Conservation (phyloP, 2,113 vertebrate species). For the Atlantisia rogersi region DNA sequence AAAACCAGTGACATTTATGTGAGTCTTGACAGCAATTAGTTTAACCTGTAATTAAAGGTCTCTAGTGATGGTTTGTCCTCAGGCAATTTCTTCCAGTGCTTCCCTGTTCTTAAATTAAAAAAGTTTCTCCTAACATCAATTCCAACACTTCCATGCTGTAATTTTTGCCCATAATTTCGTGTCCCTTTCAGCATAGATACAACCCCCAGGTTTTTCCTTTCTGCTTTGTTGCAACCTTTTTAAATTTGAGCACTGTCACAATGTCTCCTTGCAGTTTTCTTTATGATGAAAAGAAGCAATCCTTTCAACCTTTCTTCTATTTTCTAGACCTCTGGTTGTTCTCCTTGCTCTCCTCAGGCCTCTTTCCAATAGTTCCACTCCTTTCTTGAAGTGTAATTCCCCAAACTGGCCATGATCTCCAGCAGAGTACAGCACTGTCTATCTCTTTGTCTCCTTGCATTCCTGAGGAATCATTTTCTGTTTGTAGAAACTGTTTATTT, state of each 20-base stretch:
- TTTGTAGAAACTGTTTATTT: background rate
- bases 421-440: background rate
- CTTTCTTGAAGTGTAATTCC: background rate
- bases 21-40: background rate
- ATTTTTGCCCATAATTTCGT: background rate
- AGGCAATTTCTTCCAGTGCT: background rate
- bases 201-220: background rate
- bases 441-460: background rate
- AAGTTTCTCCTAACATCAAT: background rate
- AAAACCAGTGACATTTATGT: background rate
- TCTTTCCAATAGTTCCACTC: background rate
- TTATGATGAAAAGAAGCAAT: background rate
- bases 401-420: background rate
- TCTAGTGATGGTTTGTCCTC: background rate
- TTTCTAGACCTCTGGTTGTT: background rate
- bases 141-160: background rate
- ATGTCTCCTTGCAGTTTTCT: background rate
- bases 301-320: background rate
- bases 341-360: background rate
- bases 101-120: background rate
- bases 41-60: background rate
- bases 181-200: background rate
- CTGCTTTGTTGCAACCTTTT: background rate
- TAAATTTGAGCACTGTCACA: background rate
- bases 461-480: background rate